Conservation (phyloP, 2,888 invertebrate genomes). For the Dicranocentrus wangi region DNA sequence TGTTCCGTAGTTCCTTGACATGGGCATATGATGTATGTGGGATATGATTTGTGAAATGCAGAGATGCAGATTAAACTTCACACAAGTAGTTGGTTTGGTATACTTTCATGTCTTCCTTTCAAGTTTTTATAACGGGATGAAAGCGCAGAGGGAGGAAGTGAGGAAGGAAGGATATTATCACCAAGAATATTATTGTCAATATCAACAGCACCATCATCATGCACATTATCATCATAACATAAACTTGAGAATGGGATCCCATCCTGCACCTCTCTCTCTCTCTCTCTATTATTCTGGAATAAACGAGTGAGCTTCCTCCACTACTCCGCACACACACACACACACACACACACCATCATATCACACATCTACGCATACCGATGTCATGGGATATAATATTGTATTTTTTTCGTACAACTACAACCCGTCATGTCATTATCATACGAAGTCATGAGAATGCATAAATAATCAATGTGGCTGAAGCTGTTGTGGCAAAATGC, state of each 20-base stretch:
- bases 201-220: slow-evolving; percentile 8
- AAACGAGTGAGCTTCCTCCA: too few relatives aligned
- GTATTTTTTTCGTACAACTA: not conserved
- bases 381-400: slow-evolving; percentile 27
- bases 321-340: too few relatives aligned
- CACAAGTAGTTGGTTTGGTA: too few relatives aligned
- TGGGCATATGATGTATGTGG: not conserved
- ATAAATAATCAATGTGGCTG: slow-evolving; percentile 59
- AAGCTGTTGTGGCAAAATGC: not conserved
- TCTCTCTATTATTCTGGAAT: not conserved
- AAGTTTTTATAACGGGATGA: too few relatives aligned
- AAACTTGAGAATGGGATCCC: too few relatives aligned
- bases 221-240: not conserved
- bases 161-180: slow-evolving; percentile 34
- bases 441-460: slow-evolving; percentile 61
- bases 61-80: too few relatives aligned
- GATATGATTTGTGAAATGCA: slow-evolving; percentile 29
- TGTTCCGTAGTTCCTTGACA: too few relatives aligned
- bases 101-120: too few relatives aligned
- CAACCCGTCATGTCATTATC: slow-evolving; percentile 54
- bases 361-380: slow-evolving; percentile 30
- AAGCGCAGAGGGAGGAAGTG: not conserved
- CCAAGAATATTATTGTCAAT: too few relatives aligned
- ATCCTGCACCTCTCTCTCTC: not conserved
- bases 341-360: too few relatives aligned